phyloP scores from a whole-genome alignment of 2,888 invertebrate genomes.

The Platycheirus rosarum region DNA sequence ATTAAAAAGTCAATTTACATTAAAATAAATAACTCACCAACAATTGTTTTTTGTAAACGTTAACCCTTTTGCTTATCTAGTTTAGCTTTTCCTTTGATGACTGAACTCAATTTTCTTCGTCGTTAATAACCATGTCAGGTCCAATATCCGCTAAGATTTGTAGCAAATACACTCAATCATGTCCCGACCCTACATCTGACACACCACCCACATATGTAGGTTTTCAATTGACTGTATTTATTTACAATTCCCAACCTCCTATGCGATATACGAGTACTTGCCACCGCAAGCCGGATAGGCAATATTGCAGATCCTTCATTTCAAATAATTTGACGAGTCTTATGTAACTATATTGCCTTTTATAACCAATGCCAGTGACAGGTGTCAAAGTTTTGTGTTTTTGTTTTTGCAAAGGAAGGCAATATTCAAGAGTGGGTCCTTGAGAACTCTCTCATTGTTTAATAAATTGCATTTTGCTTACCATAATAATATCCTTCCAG shows the following conservation, averaged over 20 bases:
- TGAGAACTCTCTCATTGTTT: conserved; percentile 38
- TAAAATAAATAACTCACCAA: no score
- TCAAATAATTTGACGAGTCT: conserved; percentile 55
- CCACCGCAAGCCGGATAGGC: conserved; percentile 9
- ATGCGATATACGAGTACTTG: conserved; percentile 1
- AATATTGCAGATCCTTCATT: conserved; percentile 55
- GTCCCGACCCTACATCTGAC: background rate
- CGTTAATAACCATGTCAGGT: conserved; percentile 8
- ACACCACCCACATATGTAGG: conserved; percentile 34
- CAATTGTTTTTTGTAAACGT: no score
- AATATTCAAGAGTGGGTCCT: conserved; percentile 37
- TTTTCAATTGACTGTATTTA: conserved; percentile 35
- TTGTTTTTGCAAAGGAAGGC: conserved; percentile 31
- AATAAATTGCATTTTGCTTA: conserved; percentile 39
- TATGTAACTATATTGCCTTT: conserved; percentile 37
- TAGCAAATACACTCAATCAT: conserved; percentile 4
- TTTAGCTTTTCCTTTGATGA: background rate
- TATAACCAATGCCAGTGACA: conserved; percentile 47
- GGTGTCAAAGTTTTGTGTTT: conserved; percentile 55
- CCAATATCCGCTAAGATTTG: conserved; percentile 34
- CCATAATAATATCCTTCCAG: conserved; percentile 29
- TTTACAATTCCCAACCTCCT: conserved; percentile 21
- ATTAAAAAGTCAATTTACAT: no score
- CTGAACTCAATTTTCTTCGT: conserved; percentile 12
- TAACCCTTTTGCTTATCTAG: background rate